These are phyloP conservation scores for Cordilura impudica DNA, from an alignment of 2,888 invertebrate genomes.

Conservation along the genomic window DNA sequence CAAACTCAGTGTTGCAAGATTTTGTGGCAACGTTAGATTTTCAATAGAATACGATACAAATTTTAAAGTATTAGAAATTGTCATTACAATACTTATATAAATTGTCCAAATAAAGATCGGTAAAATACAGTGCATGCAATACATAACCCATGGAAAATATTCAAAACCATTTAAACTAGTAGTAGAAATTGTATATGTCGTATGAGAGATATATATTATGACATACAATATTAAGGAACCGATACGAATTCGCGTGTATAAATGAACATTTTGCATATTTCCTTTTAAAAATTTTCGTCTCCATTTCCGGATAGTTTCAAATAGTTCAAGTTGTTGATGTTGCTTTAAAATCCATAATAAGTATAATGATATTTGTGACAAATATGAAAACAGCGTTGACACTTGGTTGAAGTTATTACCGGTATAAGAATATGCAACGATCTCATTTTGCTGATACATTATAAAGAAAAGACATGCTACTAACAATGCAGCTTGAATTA, in stretches of 20 bases:
- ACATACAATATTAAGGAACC: no score
- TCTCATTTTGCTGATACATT: conserved; percentile 59
- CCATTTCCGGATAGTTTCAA: background rate
- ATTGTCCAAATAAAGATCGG: conserved; percentile 65
- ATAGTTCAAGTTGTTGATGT: background rate
- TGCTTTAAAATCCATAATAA: background rate
- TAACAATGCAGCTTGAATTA: conserved; percentile 61
- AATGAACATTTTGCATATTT: background rate
- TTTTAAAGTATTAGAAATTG: conserved; percentile 58
- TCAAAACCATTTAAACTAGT: no score
- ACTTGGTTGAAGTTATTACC: conserved; percentile 67
- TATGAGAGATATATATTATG: no score
- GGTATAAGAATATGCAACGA: conserved; percentile 55
- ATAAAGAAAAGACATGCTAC: conserved; percentile 55
- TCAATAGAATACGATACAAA: conserved; percentile 62
- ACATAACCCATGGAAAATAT: conserved; percentile 23
- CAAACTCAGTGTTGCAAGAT: conserved; percentile 4
- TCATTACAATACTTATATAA: conserved; percentile 65
- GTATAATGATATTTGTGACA: conserved; percentile 58
- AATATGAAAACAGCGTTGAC: conserved; percentile 62
- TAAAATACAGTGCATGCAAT: conserved; percentile 46
- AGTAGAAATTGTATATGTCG: no score
- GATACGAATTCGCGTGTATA: background rate
- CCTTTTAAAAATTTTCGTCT: background rate
- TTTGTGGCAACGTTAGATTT: conserved; percentile 45